A percentile compares a stretch with the other conserved stretches of the same genome.
Evolutionary conservation across 2,888 invertebrate species (phyloP).

Genomic region (Thecophora atra): DNA sequence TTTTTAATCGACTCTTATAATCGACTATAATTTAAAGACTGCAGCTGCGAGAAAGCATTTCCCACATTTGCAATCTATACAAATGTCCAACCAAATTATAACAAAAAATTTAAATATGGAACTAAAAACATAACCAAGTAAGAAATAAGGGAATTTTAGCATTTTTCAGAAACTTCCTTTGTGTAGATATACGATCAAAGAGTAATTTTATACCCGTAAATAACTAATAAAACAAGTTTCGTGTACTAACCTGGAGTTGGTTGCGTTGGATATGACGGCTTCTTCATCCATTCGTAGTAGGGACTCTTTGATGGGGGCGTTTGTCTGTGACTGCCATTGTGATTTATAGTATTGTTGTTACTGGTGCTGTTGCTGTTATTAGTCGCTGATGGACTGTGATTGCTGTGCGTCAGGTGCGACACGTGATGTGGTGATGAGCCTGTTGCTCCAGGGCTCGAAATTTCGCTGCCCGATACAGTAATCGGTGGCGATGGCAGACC

Average conservation of each 20-base stretch:
- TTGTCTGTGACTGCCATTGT: conserved; percentile 48
- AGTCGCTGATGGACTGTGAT: conserved; percentile 51
- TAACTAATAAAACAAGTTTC: not conserved
- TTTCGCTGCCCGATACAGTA: conserved; percentile 69
- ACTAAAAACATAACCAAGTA: too few species aligned
- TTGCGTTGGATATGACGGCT: conserved; percentile 84
- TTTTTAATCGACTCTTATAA: too few species aligned
- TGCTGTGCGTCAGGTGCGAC: conserved; percentile 68
- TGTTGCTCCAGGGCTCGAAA: conserved; percentile 70
- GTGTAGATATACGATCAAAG: too few species aligned
- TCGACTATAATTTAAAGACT: too few species aligned
- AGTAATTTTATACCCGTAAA: too few species aligned
- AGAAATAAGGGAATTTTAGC: too few species aligned
- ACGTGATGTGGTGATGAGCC: conserved; percentile 60
- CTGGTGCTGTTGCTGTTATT: conserved; percentile 68
- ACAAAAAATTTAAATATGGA: too few species aligned
- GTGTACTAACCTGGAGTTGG: conserved; percentile 79
- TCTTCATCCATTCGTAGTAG: conserved; percentile 90
- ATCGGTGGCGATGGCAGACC: conserved; percentile 71
- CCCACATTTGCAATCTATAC: too few species aligned
- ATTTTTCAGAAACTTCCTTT: too few species aligned
- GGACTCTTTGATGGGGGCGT: conserved; percentile 82
- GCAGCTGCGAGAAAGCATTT: too few species aligned
- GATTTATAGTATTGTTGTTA: conserved; percentile 48
- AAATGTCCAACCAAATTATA: too few species aligned